Percentiles rank a stretch among this genome's conserved stretches.
Evolutionary conservation across 2,888 invertebrate species (phyloP).

Genomic region (Phalera bucephala): DNA sequence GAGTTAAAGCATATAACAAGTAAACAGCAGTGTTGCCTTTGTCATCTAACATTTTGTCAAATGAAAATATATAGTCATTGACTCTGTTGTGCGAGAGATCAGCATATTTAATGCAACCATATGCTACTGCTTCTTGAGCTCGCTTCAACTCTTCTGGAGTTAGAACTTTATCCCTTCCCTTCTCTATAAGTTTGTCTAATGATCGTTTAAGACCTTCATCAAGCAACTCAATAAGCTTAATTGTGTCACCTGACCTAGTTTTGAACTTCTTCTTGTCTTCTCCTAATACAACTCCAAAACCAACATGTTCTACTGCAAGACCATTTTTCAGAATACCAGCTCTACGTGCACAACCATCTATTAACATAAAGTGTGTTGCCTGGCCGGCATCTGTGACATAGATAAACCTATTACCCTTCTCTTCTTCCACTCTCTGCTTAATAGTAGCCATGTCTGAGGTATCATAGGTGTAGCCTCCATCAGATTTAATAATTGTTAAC

Average conservation of each 20-base stretch:
- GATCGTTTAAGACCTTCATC: constrained; percentile 95
- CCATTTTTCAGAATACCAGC: constrained; percentile 87
- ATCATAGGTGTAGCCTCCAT: constrained; percentile 98
- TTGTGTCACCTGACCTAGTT: constrained; percentile 98
- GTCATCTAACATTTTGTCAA: constrained; percentile 99
- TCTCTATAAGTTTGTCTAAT: constrained; percentile 92
- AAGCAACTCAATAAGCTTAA: constrained; percentile 92
- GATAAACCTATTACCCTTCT: constrained; percentile 94
- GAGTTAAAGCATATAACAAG: constrained; percentile 95
- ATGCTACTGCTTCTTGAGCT: constrained; percentile 96
- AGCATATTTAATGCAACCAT: constrained; percentile 99
- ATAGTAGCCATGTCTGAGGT: constrained; percentile 98
- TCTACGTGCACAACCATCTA: constrained; percentile 91
- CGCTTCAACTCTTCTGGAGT: constrained; percentile 89
- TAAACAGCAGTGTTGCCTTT: constrained; percentile 99
- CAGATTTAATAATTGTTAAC: constrained; percentile 97
- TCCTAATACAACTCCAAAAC: constrained; percentile 98
- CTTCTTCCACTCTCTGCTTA: constrained; percentile 91
- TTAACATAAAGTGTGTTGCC: constrained; percentile 86
- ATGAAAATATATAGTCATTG: constrained; percentile 98
- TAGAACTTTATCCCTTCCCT: constrained; percentile 92
- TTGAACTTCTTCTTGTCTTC: constrained; percentile 99
- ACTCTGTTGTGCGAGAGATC: constrained; percentile 96
- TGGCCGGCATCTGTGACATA: constrained; percentile 98
- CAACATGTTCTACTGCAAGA: constrained; percentile 93